Percentiles rank a stretch among this genome's conserved stretches.
Evolutionary conservation across 2,888 invertebrate genomes (phyloP).

Genomic region (Ophion costatus): DNA sequence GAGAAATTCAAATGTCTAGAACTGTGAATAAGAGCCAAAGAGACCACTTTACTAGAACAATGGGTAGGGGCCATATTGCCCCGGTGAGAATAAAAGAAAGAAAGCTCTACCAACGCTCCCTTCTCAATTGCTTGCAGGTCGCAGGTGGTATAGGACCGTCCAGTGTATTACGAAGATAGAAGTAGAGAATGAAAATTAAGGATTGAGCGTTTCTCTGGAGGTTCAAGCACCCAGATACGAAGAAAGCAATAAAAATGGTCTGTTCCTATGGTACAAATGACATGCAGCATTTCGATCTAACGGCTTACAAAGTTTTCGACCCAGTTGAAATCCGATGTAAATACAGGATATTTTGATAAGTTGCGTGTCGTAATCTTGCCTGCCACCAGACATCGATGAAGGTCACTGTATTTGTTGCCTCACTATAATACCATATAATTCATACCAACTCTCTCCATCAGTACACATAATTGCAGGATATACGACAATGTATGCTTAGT

Average conservation of each 20-base stretch:
- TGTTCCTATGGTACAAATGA: neutral
- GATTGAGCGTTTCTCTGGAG: slow-evolving; percentile 28
- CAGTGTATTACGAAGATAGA: slow-evolving; percentile 16
- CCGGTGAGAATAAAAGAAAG: slow-evolving; percentile 28
- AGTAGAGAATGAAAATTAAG: slow-evolving; percentile 40
- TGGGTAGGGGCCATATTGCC: slow-evolving; percentile 16
- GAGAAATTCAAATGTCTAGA: slow-evolving; percentile 9
- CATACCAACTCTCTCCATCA: neutral
- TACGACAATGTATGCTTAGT: neutral
- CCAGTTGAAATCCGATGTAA: neutral
- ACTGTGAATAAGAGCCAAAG: slow-evolving; percentile 38
- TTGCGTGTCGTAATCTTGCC: neutral
- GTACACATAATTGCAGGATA: neutral
- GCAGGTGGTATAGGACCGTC: slow-evolving; percentile 30
- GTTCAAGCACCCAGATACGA: slow-evolving; percentile 20
- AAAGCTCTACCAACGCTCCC: slow-evolving; percentile 32
- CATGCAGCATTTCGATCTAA: neutral
- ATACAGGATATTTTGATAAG: neutral
- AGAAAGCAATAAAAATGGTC: neutral
- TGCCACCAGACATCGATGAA: neutral
- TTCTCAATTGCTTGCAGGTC: slow-evolving; percentile 42
- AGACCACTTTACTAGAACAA: slow-evolving; percentile 45
- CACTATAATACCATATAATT: neutral
- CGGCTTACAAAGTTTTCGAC: neutral
- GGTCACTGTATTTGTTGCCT: neutral